Conservation (phyloP, 2,113 vertebrate species). For the Corydoras sp. region DNA sequence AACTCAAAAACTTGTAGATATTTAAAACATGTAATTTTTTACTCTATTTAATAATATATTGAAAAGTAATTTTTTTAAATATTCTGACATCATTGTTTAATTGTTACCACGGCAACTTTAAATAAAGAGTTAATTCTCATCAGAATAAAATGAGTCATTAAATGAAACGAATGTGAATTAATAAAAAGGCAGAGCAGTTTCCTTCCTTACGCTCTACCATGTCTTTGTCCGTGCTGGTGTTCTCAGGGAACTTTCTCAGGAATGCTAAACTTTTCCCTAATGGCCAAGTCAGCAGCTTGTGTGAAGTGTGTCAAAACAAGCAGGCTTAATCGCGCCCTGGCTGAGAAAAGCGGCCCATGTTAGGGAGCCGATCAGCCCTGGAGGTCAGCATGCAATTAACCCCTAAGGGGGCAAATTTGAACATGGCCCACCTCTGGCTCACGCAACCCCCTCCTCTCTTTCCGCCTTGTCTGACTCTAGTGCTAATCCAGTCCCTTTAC, state of each 20-base stretch:
- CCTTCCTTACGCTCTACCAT: background rate
- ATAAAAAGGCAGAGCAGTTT: background rate
- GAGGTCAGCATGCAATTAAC: constrained; percentile 67
- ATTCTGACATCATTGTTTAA: too few relatives aligned
- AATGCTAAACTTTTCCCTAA: constrained; percentile 54
- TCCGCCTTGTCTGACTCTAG: constrained; percentile 23
- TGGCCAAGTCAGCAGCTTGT: constrained; percentile 49
- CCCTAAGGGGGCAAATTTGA: constrained; percentile 47
- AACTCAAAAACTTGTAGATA: too few relatives aligned
- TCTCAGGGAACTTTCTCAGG: constrained; percentile 39
- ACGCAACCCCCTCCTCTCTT: background rate
- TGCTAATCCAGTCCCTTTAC: constrained; percentile 35
- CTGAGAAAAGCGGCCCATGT: constrained; percentile 47
- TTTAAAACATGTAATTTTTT: too few relatives aligned
- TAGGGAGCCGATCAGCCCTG: constrained; percentile 44
- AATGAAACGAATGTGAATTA: too few relatives aligned
- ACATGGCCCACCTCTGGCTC: constrained; percentile 27
- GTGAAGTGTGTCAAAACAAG: constrained; percentile 69
- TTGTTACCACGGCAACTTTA: too few relatives aligned
- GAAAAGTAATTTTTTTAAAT: too few relatives aligned
- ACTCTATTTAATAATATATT: too few relatives aligned
- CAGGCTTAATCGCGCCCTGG: constrained; percentile 56
- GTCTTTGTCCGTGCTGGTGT: background rate
- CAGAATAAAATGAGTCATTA: too few relatives aligned
- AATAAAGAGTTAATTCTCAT: too few relatives aligned